Evolutionary conservation across 2,888 invertebrate genomes (phyloP).

Genomic region (Epiblema foenella): DNA sequence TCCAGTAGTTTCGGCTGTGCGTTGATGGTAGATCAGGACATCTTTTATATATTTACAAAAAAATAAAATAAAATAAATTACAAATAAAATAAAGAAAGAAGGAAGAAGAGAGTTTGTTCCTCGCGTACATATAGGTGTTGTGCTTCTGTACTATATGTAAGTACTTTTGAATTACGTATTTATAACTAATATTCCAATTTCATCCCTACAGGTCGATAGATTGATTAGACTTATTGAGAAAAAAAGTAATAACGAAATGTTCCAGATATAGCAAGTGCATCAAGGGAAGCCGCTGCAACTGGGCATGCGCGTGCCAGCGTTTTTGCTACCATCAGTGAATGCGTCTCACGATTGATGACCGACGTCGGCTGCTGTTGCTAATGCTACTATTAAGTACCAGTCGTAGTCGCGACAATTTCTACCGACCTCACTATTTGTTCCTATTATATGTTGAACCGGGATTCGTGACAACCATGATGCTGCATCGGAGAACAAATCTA

Average conservation of each 20-base stretch:
- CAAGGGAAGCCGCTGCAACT: conserved; percentile 53
- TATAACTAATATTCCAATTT: neutral
- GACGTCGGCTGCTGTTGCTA: conserved; percentile 65
- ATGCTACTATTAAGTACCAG: neutral
- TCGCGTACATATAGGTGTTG: neutral
- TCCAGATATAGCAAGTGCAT: conserved; percentile 49
- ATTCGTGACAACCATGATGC: neutral
- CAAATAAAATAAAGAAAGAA: no score
- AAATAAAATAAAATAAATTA: no score
- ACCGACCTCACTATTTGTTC: neutral
- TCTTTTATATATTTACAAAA: no score
- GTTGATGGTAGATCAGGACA: no score
- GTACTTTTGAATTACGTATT: neutral
- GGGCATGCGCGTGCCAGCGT: conserved; percentile 62
- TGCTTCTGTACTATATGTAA: no score
- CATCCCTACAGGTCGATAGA: conserved; percentile 3
- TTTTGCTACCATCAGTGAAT: conserved; percentile 68
- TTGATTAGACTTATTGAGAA: conserved; percentile 15
- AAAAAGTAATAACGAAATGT: conserved; percentile 30
- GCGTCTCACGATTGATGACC: conserved; percentile 44
- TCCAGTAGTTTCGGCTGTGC: no score
- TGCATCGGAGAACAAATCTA: neutral
- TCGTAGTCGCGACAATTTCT: neutral
- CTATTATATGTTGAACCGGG: neutral
- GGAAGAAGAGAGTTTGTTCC: no score